Evolutionary conservation across 2,113 vertebrate species (phyloP).

Genomic region (Cyprinodon brontotheroides): DNA sequence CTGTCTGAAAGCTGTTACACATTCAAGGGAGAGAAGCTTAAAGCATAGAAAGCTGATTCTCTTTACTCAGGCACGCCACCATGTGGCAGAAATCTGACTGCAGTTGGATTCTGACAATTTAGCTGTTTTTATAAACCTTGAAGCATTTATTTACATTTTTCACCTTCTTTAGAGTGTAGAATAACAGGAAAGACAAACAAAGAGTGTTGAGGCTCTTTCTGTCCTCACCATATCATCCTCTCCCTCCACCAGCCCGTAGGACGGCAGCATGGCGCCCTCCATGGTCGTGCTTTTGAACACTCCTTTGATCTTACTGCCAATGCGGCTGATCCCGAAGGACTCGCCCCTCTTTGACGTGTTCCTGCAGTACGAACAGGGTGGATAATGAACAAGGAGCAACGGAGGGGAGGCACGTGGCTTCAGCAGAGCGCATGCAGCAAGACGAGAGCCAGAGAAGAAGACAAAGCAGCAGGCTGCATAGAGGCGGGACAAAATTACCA

Average conservation of each 20-base stretch:
- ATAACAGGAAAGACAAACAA: too few relatives aligned
- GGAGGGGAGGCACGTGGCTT: conserved; percentile 26
- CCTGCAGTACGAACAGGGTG: conserved; percentile 72
- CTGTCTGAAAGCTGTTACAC: neutral
- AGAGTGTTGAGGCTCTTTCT: neutral
- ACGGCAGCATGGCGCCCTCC: conserved; percentile 96
- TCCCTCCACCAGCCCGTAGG: conserved; percentile 87
- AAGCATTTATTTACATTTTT: neutral
- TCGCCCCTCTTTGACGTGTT: conserved; percentile 92
- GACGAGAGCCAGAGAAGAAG: conserved; percentile 8
- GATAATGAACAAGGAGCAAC: conserved; percentile 14
- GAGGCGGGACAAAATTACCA: conserved; percentile 35
- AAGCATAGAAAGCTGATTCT: conserved; percentile 3
- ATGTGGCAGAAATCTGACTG: conserved; percentile 25
- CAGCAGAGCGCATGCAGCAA: conserved; percentile 47
- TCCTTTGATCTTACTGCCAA: conserved; percentile 97
- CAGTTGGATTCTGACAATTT: neutral
- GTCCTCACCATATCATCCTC: conserved; percentile 91
- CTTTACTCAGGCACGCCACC: conserved; percentile 41
- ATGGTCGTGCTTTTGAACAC: conserved; percentile 98
- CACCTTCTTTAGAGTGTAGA: neutral
- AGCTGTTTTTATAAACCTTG: neutral
- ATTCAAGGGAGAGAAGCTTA: neutral
- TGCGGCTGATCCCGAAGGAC: conserved; percentile 94
- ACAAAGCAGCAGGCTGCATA: conserved; percentile 11